Conservation (phyloP, 2,113 vertebrate species). For the Myotis brandtii region DNA sequence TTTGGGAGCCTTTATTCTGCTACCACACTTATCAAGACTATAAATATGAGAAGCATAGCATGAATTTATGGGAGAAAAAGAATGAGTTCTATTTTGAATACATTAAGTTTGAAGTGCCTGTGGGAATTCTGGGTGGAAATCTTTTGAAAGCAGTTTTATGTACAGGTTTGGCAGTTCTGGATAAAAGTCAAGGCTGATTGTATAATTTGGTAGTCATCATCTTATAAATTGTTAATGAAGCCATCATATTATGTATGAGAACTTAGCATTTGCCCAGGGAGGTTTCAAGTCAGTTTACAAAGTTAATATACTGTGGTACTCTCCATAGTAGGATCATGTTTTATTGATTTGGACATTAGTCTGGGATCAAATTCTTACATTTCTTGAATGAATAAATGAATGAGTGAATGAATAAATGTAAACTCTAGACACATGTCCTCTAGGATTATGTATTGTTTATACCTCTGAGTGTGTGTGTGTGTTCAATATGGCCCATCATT, state of each 20-base stretch:
- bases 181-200: conserved; percentile 22
- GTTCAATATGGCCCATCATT: background rate
- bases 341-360: conserved; percentile 36
- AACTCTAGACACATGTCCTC: background rate
- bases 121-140: background rate
- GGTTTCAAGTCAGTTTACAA: conserved; percentile 31
- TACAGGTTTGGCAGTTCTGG: conserved; percentile 24
- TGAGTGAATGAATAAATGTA: background rate
- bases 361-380: background rate
- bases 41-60: background rate
- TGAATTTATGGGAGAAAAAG: background rate
- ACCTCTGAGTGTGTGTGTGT: background rate
- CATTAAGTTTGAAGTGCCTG: background rate
- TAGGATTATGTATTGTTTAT: background rate
- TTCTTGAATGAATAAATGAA: conserved; percentile 13
- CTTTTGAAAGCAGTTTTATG: conserved; percentile 40
- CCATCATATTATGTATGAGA: conserved; percentile 15
- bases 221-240: conserved; percentile 55
- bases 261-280: conserved; percentile 6
- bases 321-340: background rate
- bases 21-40: background rate
- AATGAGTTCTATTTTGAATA: conserved; percentile 8
- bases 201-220: conserved; percentile 24
- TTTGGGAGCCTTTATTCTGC: background rate
- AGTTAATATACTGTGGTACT: background rate